Conservation (phyloP, 2,888 invertebrate species). For the Eretmocerus hayati region DNA sequence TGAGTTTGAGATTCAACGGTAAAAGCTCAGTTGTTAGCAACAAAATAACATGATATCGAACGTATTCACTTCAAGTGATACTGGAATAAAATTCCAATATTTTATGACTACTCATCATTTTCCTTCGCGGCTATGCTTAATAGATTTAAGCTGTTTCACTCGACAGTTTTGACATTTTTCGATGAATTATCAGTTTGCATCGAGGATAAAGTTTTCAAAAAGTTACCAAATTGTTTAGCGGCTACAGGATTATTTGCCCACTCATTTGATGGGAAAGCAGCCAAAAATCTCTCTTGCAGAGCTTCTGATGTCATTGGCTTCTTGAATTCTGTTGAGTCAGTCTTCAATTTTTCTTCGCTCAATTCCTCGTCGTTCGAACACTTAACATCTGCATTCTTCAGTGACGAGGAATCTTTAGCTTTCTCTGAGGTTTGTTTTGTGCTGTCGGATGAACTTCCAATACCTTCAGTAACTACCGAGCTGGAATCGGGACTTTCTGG, state of each 20-base stretch:
- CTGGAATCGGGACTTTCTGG: constrained; percentile 39
- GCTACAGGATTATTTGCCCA: constrained; percentile 33
- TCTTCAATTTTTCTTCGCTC: not conserved
- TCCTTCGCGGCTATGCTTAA: too few relatives aligned
- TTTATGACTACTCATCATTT: too few relatives aligned
- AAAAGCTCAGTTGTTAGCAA: constrained; percentile 9
- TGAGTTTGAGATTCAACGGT: not conserved
- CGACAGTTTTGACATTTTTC: constrained; percentile 19
- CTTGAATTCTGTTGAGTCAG: constrained; percentile 5
- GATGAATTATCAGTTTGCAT: constrained; percentile 26
- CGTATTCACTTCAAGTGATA: too few relatives aligned
- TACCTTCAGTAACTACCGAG: constrained; percentile 30
- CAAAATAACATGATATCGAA: not conserved
- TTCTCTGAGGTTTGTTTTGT: constrained; percentile 13
- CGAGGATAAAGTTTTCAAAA: constrained; percentile 30
- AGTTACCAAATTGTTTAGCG: constrained; percentile 33
- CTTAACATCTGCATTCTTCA: not conserved
- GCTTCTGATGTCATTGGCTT: constrained; percentile 27
- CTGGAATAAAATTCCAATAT: too few relatives aligned
- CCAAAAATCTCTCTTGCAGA: constrained; percentile 30
- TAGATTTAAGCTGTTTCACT: too few relatives aligned
- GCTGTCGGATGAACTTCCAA: constrained; percentile 14
- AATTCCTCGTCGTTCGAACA: not conserved
- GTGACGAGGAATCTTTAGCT: not conserved
- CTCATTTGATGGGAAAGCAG: constrained; percentile 34